Conservation (phyloP, 2,888 invertebrate species). For the Ecdyonurus torrentis region DNA sequence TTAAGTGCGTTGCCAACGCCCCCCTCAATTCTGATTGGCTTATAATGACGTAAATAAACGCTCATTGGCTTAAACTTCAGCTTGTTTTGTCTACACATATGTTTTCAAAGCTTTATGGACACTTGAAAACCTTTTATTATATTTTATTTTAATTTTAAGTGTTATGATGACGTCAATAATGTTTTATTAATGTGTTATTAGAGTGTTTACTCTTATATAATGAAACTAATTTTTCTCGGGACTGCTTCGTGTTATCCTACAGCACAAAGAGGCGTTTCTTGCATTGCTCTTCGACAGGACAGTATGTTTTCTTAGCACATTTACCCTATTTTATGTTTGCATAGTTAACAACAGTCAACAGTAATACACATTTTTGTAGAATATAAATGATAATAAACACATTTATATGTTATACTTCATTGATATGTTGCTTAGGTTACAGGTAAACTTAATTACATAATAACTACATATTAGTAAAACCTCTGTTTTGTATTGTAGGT, state of each 20-base stretch:
- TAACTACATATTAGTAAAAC: no score
- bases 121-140: neutral
- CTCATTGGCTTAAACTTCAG: neutral
- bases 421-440: no score
- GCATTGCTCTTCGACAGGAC: slow-evolving; percentile 17
- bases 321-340: slow-evolving; percentile 1
- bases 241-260: slow-evolving; percentile 20
- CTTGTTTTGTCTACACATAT: neutral
- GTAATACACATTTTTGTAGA: neutral
- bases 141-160: no score
- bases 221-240: slow-evolving; percentile 12
- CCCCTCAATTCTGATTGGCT: neutral
- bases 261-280: slow-evolving; percentile 17
- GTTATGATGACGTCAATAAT: neutral
- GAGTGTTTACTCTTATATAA: neutral
- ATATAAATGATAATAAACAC: neutral
- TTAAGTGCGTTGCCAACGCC: neutral
- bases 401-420: neutral
- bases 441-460: no score
- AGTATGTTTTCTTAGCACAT: slow-evolving; percentile 12
- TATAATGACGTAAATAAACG: neutral
- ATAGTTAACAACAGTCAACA: neutral
- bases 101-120: neutral
- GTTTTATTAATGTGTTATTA: no score
- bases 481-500: slow-evolving; percentile 19